Evolutionary conservation across 2,888 invertebrate species (phyloP), one percentile per base, ranked within the genome.

Genomic region (Xestoiulus laeticollis): DNA sequence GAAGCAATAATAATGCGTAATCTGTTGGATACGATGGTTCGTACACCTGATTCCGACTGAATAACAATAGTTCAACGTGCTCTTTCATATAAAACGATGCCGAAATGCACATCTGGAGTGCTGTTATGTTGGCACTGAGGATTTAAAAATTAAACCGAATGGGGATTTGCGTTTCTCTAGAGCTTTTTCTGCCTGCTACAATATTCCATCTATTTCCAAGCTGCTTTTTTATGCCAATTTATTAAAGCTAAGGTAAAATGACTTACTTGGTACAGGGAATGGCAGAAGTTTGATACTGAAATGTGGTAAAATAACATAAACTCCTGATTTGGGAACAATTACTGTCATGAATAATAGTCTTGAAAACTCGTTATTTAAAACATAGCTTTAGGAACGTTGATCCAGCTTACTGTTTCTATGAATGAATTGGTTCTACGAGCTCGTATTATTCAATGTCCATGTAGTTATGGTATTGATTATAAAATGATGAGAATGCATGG

Each of bases 41-140:
- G 1, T 59, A 59, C 59, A 59, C 59, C 59, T 59, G 59, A 59
- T 59, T 59, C 59, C n/a, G 19, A n/a, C 59, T 59, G 59, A 59
- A 59, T 59, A n/a, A 59, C 59, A 59, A 59, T 59, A n/a, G 59
- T 59, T 59, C 59, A 59, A 59, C 59, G 59, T 59, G 59, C 59
- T 59, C 59, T 14, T 59, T 59, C 59, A 59, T n/a, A 59, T 59
- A 59, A 59, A 59, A 48, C 48, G 48, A 48, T 48, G 48, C 48
- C 12, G 48, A 48, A 48, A 48, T 48, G 48, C 48, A 16, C 48
- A 48, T 48, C 4, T 48, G 12, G 14, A 16, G 12, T 12, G 48
- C 48, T 12, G 12, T 48, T 48, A 48, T 48, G 59, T 59, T 59
- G 59, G 59, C n/a, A 59, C 59, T n/a, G 59, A 59, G 59, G 59